Evolutionary conservation across 2,888 invertebrate genomes (phyloP), one percentile per base, ranked within the genome.

Genomic region (Sinhomidia bicolor): DNA sequence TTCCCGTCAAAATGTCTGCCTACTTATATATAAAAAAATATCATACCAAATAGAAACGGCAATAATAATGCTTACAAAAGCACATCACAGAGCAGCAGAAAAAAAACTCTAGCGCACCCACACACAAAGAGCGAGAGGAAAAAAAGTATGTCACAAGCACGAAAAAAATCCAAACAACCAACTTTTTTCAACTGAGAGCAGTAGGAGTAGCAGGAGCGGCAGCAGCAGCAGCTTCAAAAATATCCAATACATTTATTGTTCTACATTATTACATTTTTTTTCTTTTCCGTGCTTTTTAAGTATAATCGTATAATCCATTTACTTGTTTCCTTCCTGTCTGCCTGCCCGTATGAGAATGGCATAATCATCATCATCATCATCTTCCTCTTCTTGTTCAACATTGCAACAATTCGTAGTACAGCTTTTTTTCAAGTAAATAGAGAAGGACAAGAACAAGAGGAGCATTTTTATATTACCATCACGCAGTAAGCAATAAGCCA

Each of bases 291-390:
- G n/a, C 12, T 12, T 29, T 26, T 10, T 7, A 65, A 23, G 65
- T 65, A 65, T 29, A 65, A 29, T 65, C 29, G 29, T 65, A 65
- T 65, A 65, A 65, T 65, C 29, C 65, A 29, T 65, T 60, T 65
- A 14, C 65, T 65, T 32, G 26, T 60, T 26, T 60, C 60, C 60
- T 60, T 65, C 26, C 14, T 47, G 36, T 14, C 47, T 47, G 10
- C 47, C n/a, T n/a, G n/a, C n/a, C n/a, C n/a, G n/a, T n/a, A 6
- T 47, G 47, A 47, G 12, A 5, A 47, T 12, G 14, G 47, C 47
- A 47, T 5, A 12, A 12, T 47, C 47, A 47, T 47, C 47, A 6
- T 47, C 47, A 12, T 47, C 47, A 47, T 47, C 47, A 12, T 47
- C 47, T 9, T 47, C 36, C 4, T 36, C 36, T 4, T 6, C 4